Base-by-base conservation (phyloP, 2,797 vertebrate genomes). In the Rachycentron canadum region DNA sequence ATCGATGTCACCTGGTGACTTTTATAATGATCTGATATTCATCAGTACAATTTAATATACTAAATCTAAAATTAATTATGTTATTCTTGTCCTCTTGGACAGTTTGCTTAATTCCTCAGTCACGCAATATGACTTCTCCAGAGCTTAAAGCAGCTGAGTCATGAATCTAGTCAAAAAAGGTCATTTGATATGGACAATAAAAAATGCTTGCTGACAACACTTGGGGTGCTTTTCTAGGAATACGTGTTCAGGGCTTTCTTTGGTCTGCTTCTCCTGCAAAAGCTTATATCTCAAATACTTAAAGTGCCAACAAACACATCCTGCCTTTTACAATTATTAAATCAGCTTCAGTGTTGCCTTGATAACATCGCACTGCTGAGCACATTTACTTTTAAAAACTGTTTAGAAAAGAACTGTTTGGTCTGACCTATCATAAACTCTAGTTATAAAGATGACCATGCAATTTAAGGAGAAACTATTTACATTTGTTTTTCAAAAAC, bases 201-300 rank as follows among this genome's bases (percentile, higher is more conserved):
- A 87, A 79, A 73, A n/a, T 63, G 36, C 38, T 66, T 64, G 60
- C 59, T 83, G 59, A 75, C 25, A 77, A 52, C 55, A 62, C 28
- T 5, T 2, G 12, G 12, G 38, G 47, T 49, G 66, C 25, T 25
- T 82, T 62, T 73, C 56, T 68, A 34, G 32, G 64, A 75, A 72
- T 34, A 25, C 40, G 49, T 63, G 23, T 36, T 38, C 32, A 49
- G 60, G 21, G 26, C 47, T 3, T 67, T 70, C 14, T 60, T 58
- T 21, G 11, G 13, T 65, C 30, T 65, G 59, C 26, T 19, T 72
- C 61, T 75, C 10, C 34, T 60, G 30, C 70, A 52, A 74, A 61
- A 47, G 43, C n/a, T 30, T 53, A 10, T 49, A 23, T n/a, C 55
- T 78, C n/a, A 50, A 34, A 80, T 50, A 59, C 64, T 69, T 41